Base-by-base conservation (phyloP, 2,113 vertebrate genomes). In the Chunga burmeisteri region DNA sequence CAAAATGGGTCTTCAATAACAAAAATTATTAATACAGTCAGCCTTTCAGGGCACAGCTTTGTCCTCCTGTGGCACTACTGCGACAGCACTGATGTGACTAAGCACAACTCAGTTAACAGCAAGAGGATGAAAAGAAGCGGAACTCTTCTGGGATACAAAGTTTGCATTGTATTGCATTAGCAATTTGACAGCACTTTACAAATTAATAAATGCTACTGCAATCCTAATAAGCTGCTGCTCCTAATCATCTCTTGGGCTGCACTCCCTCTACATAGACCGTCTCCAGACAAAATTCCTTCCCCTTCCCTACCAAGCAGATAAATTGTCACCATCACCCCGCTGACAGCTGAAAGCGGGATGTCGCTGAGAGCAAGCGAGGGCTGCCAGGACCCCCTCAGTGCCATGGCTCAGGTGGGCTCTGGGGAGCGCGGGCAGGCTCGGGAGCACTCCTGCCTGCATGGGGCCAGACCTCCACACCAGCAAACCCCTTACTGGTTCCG, bases 371-470 rank as follows among this genome's bases (percentile, higher is more conserved):
- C 58, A 15, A 34, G 36, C 0, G 0, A 67, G 11, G 34, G 46
- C 80, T 65, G 67, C 82, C 47, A 16, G 0, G 1, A 2, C 56
- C 47, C 13, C 32, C 58, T 10, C 29, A 2, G 9, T 8, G 26
- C 42, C 1, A 29, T 5, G 4, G 2, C 19, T 26, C 2, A 1
- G 29, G 38, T 1, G 0, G 38, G 32, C 21, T 44, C 58, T 21
- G 30, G 23, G 81, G 49, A 10, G 18, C 8, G 1, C 1, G 2
- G 32, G 36, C 38, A 38, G 38, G 38, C 38, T 38, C 38, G 38
- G 38, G 38, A 38, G 38, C 38, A 38, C 38, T 38, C 38, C 38
- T 38, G 55, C 36, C 79, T 15, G 53, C 10, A 1, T 42, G 34
- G 11, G 5, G 78, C 50, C 67, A 52, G 65, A 21, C 23, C 22